Percentiles rank a stretch among this genome's conserved stretches.
These are phyloP conservation scores for Rhadinocentrus ornatus DNA, from an alignment of 2,797 vertebrate species.

Conservation along the genomic window DNA sequence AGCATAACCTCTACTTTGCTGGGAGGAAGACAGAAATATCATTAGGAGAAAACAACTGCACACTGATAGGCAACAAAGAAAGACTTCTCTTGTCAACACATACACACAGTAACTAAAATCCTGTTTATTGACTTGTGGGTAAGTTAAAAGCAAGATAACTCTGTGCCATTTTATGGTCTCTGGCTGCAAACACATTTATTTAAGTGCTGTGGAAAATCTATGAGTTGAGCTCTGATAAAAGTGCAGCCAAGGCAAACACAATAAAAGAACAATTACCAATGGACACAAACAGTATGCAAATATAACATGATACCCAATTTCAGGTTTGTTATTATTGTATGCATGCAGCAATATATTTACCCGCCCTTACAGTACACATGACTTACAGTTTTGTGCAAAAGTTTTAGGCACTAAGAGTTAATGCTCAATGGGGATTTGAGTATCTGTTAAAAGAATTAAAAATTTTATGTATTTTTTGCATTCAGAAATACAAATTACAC, in stretches of 20 bases:
- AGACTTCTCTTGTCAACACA: constrained; percentile 2
- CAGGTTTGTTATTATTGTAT: constrained; percentile 1
- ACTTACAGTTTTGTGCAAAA: background rate
- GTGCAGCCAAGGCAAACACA: constrained; percentile 5
- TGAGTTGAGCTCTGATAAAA: constrained; percentile 16
- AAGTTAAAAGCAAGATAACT: constrained; percentile 46
- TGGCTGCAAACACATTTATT: constrained; percentile 28
- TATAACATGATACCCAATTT: constrained; percentile 11
- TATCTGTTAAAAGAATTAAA: background rate
- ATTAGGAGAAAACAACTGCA: background rate
- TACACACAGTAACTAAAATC: constrained; percentile 13
- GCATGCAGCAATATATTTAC: background rate
- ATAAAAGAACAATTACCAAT: constrained; percentile 24
- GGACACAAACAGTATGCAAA: background rate
- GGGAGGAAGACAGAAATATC: constrained; percentile 13
- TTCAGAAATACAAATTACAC: background rate
- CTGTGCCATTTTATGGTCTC: constrained; percentile 35
- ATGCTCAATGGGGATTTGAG: background rate
- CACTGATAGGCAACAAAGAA: constrained; percentile 8
- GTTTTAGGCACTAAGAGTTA: background rate
- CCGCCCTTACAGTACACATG: no score
- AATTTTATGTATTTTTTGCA: background rate
- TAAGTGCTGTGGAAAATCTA: constrained; percentile 24
- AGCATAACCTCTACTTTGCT: constrained; percentile 8
- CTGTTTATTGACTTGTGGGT: constrained; percentile 40